These are phyloP conservation scores for Limnephilus rhombicus DNA, from an alignment of 2,888 invertebrate species.

Conservation along the genomic window DNA sequence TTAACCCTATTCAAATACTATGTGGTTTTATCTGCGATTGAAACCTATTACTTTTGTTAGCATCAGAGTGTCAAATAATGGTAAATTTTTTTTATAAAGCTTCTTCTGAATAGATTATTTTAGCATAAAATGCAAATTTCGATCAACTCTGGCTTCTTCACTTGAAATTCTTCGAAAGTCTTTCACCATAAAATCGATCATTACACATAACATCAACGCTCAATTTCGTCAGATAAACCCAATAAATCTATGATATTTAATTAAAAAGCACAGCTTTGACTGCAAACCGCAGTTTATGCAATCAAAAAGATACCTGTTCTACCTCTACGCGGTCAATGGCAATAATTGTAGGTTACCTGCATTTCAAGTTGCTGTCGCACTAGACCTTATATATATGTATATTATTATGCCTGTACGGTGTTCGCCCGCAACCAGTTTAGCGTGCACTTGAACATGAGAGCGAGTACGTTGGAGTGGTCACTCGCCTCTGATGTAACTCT, in stretches of 20 bases:
- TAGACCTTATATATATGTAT: not conserved
- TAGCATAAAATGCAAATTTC: not conserved
- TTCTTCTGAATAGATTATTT: too few species aligned
- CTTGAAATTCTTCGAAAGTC: not conserved
- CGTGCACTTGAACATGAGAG: slow-evolving; percentile 59
- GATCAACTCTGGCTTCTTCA: not conserved
- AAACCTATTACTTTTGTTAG: too few species aligned
- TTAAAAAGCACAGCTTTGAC: not conserved
- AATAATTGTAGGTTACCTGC: slow-evolving; percentile 22
- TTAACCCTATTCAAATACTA: too few species aligned
- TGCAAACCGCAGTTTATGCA: not conserved
- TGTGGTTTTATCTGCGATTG: too few species aligned
- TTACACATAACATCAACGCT: not conserved
- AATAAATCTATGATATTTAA: not conserved
- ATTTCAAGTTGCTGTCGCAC: slow-evolving; percentile 21
- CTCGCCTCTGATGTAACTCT: slow-evolving; percentile 42
- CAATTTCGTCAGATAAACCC: not conserved
- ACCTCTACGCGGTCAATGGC: not conserved
- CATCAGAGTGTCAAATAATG: too few species aligned
- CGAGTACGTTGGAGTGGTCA: slow-evolving; percentile 37
- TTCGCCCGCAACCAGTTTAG: slow-evolving; percentile 40
- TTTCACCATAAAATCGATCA: not conserved
- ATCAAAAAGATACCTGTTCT: not conserved
- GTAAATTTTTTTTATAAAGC: too few species aligned
- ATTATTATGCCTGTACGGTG: not conserved